Evolutionary conservation across 2,113 vertebrate genomes (phyloP), one percentile per base, ranked within the genome.

Genomic region (Xiphorhynchus elegans): DNA sequence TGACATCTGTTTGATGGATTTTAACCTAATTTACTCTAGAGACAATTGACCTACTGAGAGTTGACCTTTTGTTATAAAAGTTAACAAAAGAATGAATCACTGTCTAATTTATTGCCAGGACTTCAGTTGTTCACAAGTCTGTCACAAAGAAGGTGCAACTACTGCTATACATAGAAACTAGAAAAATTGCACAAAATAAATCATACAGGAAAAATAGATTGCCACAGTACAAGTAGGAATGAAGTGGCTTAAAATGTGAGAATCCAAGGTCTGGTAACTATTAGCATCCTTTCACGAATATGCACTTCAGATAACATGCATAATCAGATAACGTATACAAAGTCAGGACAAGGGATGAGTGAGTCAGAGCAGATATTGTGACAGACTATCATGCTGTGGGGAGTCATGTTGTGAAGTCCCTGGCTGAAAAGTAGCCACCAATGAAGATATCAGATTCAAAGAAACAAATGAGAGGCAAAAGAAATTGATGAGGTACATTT

Each of bases 21-120:
- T 89, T 95, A 93, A 95, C 44, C 60, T 90, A 84, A 92, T 97
- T 97, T 96, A 62, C 88, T 95, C 52, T 73, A 78, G 93, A 77
- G 83, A 93, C 20, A 87, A 33, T 55, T 93, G 89, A 87, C 53
- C 69, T 92, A 35, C 62, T 91, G 87, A 95, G 94, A n/a, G 49
- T 56, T 95, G 83, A 73, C 56, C 39, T 89, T 91, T 87, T 78
- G 19, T 81, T 97, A 49, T 47, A 80, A 93, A 91, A 67, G 33
- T 46, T 97, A 97, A 88, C 86, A 93, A 96, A 97, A 93, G 21
- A 90, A 82, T 94, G 96, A 97, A 96, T 97, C 80, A 84, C 39
- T 50, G 66, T 87, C 28, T 62, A 94, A 94, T 85, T 89, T 94
- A 87, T 95, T 91, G 84, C 42, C 33, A 89, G 64, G 84, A 56